phyloP scores from a whole-genome alignment of 2,797 vertebrate genomes.

The Clarias laeviceps region DNA sequence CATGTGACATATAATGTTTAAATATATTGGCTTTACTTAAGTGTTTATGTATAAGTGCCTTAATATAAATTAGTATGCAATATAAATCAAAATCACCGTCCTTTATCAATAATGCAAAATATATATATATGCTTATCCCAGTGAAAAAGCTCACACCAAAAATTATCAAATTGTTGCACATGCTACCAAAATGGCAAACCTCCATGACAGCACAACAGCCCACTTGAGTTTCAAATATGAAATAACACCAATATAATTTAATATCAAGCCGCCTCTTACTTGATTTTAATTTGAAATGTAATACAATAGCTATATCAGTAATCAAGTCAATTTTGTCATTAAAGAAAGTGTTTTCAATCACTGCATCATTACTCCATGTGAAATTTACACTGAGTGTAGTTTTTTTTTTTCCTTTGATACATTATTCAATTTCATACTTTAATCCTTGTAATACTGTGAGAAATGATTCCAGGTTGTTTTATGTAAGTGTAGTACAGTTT shows the following conservation, averaged over 20 bases:
- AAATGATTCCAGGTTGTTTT: constrained; percentile 11
- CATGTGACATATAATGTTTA: neutral
- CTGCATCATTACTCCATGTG: constrained; percentile 14
- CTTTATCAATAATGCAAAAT: neutral
- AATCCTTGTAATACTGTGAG: constrained; percentile 39
- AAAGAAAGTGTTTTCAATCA: constrained; percentile 23
- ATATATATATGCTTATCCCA: neutral
- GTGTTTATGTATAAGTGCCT: neutral
- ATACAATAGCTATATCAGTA: neutral
- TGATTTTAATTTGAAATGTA: constrained; percentile 14
- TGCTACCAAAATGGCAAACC: constrained; percentile 11
- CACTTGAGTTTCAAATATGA: neutral
- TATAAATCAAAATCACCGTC: neutral
- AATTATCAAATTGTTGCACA: neutral
- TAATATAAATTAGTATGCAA: neutral
- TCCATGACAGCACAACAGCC: neutral
- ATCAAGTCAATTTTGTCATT: constrained; percentile 16
- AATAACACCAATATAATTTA: neutral
- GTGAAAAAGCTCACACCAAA: neutral
- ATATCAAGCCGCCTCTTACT: constrained; percentile 14
- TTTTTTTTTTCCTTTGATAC: constrained; percentile 1
- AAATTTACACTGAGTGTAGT: neutral
- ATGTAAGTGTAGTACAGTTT: constrained; percentile 35
- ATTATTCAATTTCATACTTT: constrained; percentile 13
- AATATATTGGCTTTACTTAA: neutral